A percentile compares a stretch with the other conserved stretches of the same genome.
Conservation (phyloP, 2,113 vertebrate species). For the Orthonyx spaldingii region DNA sequence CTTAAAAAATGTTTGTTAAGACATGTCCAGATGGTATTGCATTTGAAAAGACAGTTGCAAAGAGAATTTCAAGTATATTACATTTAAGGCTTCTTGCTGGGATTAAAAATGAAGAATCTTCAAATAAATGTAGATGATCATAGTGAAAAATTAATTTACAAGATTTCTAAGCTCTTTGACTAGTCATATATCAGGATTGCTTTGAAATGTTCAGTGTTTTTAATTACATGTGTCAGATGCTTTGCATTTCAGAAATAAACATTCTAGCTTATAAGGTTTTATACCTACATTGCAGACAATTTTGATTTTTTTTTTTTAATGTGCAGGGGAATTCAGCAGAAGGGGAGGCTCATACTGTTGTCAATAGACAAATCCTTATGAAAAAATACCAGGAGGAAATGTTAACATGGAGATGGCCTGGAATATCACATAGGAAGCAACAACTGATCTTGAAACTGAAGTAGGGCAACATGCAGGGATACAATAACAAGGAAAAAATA, state of each 20-base stretch:
- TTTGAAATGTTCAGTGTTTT: constrained; percentile 3
- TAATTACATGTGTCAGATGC: background rate
- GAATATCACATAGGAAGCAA: background rate
- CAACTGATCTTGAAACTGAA: background rate
- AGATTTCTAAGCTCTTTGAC: background rate
- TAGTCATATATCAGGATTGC: background rate
- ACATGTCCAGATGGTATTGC: background rate
- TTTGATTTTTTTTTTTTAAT: background rate
- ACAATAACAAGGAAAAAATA: background rate
- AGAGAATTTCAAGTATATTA: background rate
- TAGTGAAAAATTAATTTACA: constrained; percentile 8
- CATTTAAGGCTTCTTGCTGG: background rate
- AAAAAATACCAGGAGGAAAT: background rate
- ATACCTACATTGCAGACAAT: background rate
- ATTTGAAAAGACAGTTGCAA: constrained; percentile 1
- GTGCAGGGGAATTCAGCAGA: background rate
- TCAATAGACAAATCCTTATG: background rate
- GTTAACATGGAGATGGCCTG: background rate
- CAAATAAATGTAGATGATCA: constrained; percentile 1
- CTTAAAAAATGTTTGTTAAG: background rate
- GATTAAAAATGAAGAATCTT: constrained; percentile 7
- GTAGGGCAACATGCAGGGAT: background rate
- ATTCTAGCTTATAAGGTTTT: background rate
- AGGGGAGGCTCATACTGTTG: background rate
- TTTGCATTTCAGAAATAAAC: background rate